phyloP scores from a whole-genome alignment of 2,888 invertebrate genomes.

The Gortyna flavago region DNA sequence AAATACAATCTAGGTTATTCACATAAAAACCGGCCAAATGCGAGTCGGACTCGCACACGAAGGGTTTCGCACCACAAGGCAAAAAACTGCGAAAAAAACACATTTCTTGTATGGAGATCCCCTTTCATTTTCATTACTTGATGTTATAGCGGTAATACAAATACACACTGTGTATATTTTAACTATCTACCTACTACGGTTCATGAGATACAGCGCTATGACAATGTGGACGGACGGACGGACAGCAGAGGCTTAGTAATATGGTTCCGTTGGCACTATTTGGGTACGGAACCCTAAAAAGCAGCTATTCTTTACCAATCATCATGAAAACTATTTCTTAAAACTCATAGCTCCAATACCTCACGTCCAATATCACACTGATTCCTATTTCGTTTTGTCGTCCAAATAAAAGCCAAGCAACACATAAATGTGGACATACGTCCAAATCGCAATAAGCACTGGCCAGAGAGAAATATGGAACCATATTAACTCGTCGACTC shows the following conservation, averaged over 20 bases:
- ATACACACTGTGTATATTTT: not conserved
- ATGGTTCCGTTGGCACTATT: not conserved
- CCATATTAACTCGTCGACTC: slow-evolving; percentile 61
- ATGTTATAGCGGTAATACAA: not conserved
- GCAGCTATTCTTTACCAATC: not conserved
- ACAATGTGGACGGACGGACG: not conserved
- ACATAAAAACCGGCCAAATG: not conserved
- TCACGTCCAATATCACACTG: slow-evolving; percentile 24
- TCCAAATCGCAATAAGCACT: slow-evolving; percentile 56
- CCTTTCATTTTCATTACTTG: not conserved
- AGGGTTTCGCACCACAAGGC: not conserved
- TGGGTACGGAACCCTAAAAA: not conserved
- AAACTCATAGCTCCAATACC: slow-evolving; percentile 6
- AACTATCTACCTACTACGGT: not conserved
- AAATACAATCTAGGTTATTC: not conserved
- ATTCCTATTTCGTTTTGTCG: slow-evolving; percentile 41
- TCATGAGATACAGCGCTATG: not conserved
- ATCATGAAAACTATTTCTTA: not conserved
- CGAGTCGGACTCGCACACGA: not conserved
- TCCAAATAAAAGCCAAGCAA: slow-evolving; percentile 42
- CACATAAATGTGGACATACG: slow-evolving; percentile 47
- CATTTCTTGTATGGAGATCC: not conserved
- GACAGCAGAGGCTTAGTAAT: not conserved
- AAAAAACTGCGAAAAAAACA: not conserved
- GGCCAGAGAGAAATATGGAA: slow-evolving; percentile 60